Conservation (phyloP, 2,888 invertebrate genomes). For the Nyleta sp. region DNA sequence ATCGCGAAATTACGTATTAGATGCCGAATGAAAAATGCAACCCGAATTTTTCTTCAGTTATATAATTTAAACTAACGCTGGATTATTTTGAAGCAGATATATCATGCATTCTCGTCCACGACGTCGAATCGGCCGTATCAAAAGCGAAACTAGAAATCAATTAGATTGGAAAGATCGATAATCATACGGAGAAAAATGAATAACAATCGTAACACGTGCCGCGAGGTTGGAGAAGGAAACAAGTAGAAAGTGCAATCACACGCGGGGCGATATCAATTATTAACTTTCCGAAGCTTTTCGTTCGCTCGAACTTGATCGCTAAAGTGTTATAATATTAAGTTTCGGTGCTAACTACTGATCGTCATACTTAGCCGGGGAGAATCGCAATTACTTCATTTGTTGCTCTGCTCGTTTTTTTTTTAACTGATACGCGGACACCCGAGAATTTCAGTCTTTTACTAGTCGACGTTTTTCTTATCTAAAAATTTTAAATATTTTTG, state of each 20-base stretch:
- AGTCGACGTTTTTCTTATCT: no score
- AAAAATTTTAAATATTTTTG: no score
- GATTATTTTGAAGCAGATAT: no score
- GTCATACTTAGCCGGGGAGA: neutral
- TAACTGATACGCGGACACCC: no score
- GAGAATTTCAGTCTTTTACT: no score
- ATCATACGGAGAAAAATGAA: neutral
- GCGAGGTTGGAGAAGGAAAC: neutral
- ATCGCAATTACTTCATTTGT: constrained; percentile 21
- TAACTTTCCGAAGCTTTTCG: neutral
- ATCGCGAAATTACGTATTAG: no score
- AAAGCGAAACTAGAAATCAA: constrained; percentile 13
- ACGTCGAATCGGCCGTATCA: neutral
- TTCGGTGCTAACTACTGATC: neutral
- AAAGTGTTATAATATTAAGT: neutral
- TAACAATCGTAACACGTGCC: constrained; percentile 14
- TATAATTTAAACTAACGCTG: no score
- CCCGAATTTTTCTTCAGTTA: no score
- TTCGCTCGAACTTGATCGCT: neutral
- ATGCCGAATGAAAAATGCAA: no score
- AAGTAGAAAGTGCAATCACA: constrained; percentile 18
- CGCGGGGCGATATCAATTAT: neutral
- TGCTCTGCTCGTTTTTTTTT: neutral
- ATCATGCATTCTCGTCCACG: no score
- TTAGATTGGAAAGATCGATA: constrained; percentile 13